Evolutionary conservation across 2,113 vertebrate genomes (phyloP).

Genomic region (Alectura lathami): DNA sequence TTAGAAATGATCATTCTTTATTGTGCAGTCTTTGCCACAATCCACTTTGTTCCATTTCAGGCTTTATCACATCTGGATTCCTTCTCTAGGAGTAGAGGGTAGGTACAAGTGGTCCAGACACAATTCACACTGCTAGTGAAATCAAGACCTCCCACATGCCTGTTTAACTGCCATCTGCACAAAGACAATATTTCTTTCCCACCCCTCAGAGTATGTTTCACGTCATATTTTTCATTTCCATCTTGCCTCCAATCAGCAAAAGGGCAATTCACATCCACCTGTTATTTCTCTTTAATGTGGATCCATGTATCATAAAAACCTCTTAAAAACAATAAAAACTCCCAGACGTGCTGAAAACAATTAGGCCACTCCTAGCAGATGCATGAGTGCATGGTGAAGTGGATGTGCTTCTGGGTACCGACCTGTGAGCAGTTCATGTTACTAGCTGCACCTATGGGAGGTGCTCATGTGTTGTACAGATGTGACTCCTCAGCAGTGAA

Average conservation of each 20-base stretch:
- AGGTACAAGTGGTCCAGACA: neutral
- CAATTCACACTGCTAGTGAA: neutral
- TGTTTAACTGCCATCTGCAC: neutral
- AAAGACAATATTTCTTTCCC: neutral
- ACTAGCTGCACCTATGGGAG: neutral
- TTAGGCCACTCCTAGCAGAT: neutral
- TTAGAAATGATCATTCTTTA: neutral
- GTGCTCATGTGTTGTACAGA: neutral
- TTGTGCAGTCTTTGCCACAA: neutral
- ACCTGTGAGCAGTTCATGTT: neutral
- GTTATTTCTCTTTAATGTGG: neutral
- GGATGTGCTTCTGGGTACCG: neutral
- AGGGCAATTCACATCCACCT: neutral
- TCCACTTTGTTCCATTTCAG: neutral
- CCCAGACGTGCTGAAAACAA: neutral
- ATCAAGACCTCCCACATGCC: neutral
- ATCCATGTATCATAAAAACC: neutral
- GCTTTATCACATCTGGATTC: neutral
- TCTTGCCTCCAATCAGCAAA: neutral
- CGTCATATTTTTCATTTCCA: neutral
- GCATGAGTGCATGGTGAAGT: neutral
- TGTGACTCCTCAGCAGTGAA: neutral
- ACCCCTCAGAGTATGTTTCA: neutral
- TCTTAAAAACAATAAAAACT: neutral
- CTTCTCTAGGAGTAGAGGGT: neutral